Conservation (phyloP, 35 echinoderm and acorn worm species). For the Lytechinus pictus region DNA sequence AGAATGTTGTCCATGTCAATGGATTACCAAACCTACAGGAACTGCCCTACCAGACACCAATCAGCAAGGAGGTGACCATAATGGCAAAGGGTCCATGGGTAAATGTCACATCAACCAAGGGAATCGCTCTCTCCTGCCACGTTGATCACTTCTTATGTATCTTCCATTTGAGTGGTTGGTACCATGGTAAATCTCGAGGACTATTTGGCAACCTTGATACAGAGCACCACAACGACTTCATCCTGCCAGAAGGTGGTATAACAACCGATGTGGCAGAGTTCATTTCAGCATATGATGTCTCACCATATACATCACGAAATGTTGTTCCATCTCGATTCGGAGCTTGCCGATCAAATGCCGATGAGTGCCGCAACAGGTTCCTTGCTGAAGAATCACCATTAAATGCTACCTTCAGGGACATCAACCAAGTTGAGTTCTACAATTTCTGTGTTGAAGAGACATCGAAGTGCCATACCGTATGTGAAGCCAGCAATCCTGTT, state of each 20-base stretch:
- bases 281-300: slow-evolving; percentile 78
- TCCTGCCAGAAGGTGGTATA: slow-evolving; percentile 73
- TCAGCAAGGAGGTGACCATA: slow-evolving; percentile 62
- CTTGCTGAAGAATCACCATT: slow-evolving; percentile 58
- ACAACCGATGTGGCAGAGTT: slow-evolving; percentile 67
- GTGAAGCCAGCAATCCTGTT: slow-evolving; percentile 25
- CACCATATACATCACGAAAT: slow-evolving; percentile 61
- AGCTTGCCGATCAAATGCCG: slow-evolving; percentile 2
- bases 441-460: slow-evolving; percentile 51
- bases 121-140: slow-evolving; percentile 76
- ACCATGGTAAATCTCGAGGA: slow-evolving; percentile 90
- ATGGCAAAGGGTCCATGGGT: slow-evolving; percentile 82
- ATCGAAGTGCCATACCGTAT: background rate
- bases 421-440: slow-evolving; percentile 56
- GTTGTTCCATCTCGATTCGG: slow-evolving; percentile 23
- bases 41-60: slow-evolving; percentile 69
- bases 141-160: slow-evolving; percentile 66
- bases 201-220: slow-evolving; percentile 83
- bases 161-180: slow-evolving; percentile 87
- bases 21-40: slow-evolving; percentile 50
- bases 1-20: slow-evolving; percentile 74
- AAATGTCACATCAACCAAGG: slow-evolving; percentile 80
- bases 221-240: slow-evolving; percentile 68
- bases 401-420: slow-evolving; percentile 52
- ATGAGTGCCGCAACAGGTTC: slow-evolving; percentile 65